Evolutionary conservation across 2,113 vertebrate species (phyloP).

Genomic region (Menidia beryllina): DNA sequence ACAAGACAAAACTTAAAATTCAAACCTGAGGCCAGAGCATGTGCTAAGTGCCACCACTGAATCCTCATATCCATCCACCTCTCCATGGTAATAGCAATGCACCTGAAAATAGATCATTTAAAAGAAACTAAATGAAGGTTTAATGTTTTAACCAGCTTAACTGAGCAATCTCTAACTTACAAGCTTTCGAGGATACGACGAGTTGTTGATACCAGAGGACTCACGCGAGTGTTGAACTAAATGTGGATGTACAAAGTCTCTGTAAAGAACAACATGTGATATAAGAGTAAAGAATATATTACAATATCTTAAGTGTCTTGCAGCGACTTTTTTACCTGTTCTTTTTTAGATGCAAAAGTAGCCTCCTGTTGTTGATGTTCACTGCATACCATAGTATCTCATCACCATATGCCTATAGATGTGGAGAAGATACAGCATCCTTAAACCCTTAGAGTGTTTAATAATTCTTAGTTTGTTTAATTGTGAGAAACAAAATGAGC

Average conservation of each 20-base stretch:
- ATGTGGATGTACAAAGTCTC: conserved; percentile 78
- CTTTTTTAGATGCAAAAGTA: conserved; percentile 67
- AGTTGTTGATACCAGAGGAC: conserved; percentile 10
- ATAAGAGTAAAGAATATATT: background rate
- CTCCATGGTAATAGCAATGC: conserved; percentile 79
- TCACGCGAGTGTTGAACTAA: conserved; percentile 67
- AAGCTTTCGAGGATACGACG: conserved; percentile 29
- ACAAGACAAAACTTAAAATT: background rate
- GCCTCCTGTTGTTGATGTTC: conserved; percentile 65
- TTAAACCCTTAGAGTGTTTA: too few relatives aligned
- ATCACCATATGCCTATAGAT: conserved; percentile 41
- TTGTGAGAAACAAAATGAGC: background rate
- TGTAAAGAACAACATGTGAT: conserved; percentile 27
- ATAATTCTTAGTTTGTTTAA: too few relatives aligned
- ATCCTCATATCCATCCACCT: conserved; percentile 76
- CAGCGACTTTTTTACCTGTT: conserved; percentile 70
- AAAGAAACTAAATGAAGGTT: background rate
- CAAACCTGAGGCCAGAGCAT: conserved; percentile 81
- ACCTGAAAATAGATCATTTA: conserved; percentile 42
- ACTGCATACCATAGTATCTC: conserved; percentile 71
- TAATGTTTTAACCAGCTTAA: background rate
- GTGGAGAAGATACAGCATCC: background rate
- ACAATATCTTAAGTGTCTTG: background rate
- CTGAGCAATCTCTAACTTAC: conserved; percentile 49
- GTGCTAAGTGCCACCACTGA: conserved; percentile 81